phyloP scores from a whole-genome alignment of 2,113 vertebrate species.

The Micromys minutus region DNA sequence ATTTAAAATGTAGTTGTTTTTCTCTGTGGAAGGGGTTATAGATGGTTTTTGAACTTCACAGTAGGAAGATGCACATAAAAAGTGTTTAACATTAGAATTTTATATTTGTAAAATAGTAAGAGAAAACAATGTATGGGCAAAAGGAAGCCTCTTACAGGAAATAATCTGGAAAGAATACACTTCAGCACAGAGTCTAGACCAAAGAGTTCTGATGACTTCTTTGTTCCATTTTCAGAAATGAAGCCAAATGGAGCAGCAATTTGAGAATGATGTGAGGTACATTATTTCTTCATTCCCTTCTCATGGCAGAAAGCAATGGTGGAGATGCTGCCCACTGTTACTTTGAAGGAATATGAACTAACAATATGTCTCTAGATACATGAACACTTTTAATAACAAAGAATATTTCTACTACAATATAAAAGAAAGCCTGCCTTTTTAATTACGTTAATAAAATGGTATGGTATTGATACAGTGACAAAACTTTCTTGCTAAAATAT shows the following conservation, averaged over 20 bases:
- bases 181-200: background rate
- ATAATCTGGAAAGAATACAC: background rate
- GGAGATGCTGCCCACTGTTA: background rate
- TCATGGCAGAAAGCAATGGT: background rate
- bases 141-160: background rate
- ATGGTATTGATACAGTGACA: background rate
- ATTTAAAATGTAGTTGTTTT: background rate
- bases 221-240: conserved; percentile 9
- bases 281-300: background rate
- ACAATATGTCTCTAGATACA: background rate
- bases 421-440: background rate
- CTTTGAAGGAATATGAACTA: background rate
- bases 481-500: conserved; percentile 21
- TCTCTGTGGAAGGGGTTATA: background rate
- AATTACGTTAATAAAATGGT: background rate
- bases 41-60: background rate
- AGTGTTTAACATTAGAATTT: background rate
- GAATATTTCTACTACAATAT: background rate
- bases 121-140: background rate
- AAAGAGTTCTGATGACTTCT: background rate
- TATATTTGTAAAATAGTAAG: background rate
- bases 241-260: background rate
- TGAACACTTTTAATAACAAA: background rate
- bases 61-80: background rate
- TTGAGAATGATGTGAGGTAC: background rate